Conservation (phyloP, 2,797 vertebrate genomes). For the Alcedo atthis region DNA sequence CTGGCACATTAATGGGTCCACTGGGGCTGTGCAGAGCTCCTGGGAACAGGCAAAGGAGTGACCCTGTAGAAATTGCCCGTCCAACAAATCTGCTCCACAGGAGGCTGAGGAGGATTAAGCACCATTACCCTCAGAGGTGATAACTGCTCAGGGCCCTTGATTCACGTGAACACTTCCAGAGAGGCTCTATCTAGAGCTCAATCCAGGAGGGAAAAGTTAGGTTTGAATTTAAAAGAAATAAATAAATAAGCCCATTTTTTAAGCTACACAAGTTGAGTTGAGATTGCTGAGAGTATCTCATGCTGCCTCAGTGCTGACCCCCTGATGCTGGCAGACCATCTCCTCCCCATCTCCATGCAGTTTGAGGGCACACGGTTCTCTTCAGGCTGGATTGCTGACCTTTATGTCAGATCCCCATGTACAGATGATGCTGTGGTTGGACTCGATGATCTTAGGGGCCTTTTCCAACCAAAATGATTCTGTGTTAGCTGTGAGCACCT, state of each 20-base stretch:
- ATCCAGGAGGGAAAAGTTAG: neutral
- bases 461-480: too few relatives aligned
- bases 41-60: constrained; percentile 15
- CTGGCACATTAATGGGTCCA: constrained; percentile 21
- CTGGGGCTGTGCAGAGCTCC: constrained; percentile 11
- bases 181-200: neutral
- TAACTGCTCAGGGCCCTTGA: neutral
- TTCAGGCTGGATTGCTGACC: neutral
- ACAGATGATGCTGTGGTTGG: too few relatives aligned
- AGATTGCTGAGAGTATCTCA: neutral
- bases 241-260: neutral
- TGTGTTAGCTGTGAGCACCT: neutral
- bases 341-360: neutral
- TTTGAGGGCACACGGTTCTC: neutral
- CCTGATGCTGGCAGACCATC: neutral
- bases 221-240: neutral
- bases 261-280: neutral
- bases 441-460: too few relatives aligned
- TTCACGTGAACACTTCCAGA: neutral
- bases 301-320: rapidly evolving
- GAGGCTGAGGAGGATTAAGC: neutral
- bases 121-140: neutral
- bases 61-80: neutral
- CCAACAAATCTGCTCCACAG: neutral
- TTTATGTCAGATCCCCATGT: neutral